Evolutionary conservation across 2,797 vertebrate genomes (phyloP), one percentile per base, ranked within the genome.

Genomic region (Peromyscus aztecus): DNA sequence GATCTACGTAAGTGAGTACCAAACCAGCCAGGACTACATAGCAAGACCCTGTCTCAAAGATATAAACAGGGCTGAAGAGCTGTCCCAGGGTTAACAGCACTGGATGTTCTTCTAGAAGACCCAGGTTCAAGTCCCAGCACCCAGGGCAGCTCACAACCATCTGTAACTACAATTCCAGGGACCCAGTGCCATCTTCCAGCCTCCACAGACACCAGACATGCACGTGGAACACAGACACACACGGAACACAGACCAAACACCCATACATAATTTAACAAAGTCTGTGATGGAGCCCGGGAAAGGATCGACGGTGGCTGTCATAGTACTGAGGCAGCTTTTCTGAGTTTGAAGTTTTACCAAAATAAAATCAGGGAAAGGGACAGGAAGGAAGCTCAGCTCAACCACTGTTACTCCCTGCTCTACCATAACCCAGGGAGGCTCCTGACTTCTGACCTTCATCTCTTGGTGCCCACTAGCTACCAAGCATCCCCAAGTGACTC

Each of bases 221-320:
- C 63, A 69, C 17, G 8, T 29, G 57, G 61, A 27, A 85, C 80
- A 5, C 55, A 49, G 49, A 85, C 13, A 24, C 63, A 19, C 57
- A 43, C 31, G n/a, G 65, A 69, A n/a, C 19, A 0, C 29, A 46
- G 59, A 84, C 27, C 27, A 49, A 67, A 85, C 13, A 24, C 63
- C 19, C 61, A 24, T 2, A 85, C 17, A 21, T 23, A 65, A 46
- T 65, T 63, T 46, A 29, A 57, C 52, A 75, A 57, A 57, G 3
- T 2, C 12, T n/a, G 37, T 24, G 52, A 29, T 2, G 0, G 1
- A 16, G 21, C 61, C 31, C 46, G 23, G 46, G 0, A 24, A 29
- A 61, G 86, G 40, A 3, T n/a, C 9, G 0, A 0, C 0, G 31
- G 21, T 3, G 21, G 21, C 19, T 10, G 8, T 2, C 2, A 11